These are phyloP conservation scores for Adelges cooleyi DNA, from an alignment of 1,140 invertebrate genomes.

Conservation along the genomic window DNA sequence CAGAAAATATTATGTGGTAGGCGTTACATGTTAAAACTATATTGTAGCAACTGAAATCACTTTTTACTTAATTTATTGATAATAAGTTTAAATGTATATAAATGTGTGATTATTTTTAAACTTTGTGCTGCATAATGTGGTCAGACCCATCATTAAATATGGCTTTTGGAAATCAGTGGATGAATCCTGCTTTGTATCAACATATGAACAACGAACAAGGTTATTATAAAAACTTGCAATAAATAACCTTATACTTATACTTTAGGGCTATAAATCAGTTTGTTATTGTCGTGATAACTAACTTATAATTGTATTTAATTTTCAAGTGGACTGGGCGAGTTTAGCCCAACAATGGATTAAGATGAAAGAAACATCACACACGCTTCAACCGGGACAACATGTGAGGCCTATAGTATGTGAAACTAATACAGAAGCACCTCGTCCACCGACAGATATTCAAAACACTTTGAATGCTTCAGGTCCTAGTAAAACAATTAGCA, in stretches of 20 bases:
- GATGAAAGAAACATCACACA: conserved; percentile 65
- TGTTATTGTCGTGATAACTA: conserved; percentile 22
- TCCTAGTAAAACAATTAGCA: background rate
- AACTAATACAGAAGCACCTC: conserved; percentile 36
- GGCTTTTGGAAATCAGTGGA: conserved; percentile 42
- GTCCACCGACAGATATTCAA: conserved; percentile 35
- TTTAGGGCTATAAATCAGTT: conserved; percentile 25
- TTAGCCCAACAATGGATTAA: conserved; percentile 95
- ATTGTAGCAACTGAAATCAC: no score
- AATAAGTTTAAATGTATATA: no score
- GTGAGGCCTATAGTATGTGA: conserved; percentile 37
- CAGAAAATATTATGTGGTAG: no score
- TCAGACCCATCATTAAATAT: background rate
- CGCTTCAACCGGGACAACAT: conserved; percentile 32
- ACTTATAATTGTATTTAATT: background rate
- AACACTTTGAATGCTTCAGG: background rate
- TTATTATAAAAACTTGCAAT: conserved; percentile 30
- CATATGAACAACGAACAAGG: conserved; percentile 45
- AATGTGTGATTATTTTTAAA: background rate
- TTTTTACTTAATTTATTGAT: no score
- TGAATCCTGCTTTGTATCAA: conserved; percentile 57
- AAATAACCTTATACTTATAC: conserved; percentile 13
- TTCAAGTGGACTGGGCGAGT: conserved; percentile 82
- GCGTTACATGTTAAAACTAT: no score
- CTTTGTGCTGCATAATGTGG: background rate